Evolutionary conservation across 2,113 vertebrate genomes (phyloP), one percentile per base, ranked within the genome.

Genomic region (Zosterops lateralis): DNA sequence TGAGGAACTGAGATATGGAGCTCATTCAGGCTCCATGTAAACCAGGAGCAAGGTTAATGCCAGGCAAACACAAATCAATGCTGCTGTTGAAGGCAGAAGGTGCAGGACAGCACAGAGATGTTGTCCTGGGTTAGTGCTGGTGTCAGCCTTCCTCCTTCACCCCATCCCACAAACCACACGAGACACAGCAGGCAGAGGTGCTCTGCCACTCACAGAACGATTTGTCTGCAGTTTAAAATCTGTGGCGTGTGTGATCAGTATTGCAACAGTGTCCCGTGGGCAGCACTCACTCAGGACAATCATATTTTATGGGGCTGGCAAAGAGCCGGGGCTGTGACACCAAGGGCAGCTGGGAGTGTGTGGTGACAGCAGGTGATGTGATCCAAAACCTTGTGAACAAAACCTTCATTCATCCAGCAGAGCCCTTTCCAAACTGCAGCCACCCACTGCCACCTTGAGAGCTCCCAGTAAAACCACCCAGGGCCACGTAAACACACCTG

Each of bases 121-220:
- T 1, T 40, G 42, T 18, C 47, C 56, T 22, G 79, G 40, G 10
- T 5, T 21, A 10, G 13, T 61, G 38, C 82, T 56, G 44, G 0
- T 0, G 5, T 24, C 51, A 40, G 32, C 58, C 66, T 28, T 25
- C 65, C 70, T 53, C 65, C 26, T 40, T 7, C 73, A 42, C 3
- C 25, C 44, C 4, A 1, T 4, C 26, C 54, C 66, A 40, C 44
- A 22, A 9, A 19, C 0, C 0, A 3, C 32, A 68, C 9, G 0
- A 42, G n/a, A 7, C n/a, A 2, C 0, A 3, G 77, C 78, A 77
- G 68, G 60, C 68, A 84, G 42, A 77, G 53, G 16, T 40, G 47
- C 82, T 54, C 1, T 45, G 71, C 58, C 36, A 0, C 80, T 50
- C 67, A 13, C 47, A 31, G 16, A 58, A 6, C 3, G 15, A 58